Evolutionary conservation across 92 coral and sea anemone species (phyloP), one percentile per base, ranked within the genome.

Genomic region (Parazoanthus swiftii): DNA sequence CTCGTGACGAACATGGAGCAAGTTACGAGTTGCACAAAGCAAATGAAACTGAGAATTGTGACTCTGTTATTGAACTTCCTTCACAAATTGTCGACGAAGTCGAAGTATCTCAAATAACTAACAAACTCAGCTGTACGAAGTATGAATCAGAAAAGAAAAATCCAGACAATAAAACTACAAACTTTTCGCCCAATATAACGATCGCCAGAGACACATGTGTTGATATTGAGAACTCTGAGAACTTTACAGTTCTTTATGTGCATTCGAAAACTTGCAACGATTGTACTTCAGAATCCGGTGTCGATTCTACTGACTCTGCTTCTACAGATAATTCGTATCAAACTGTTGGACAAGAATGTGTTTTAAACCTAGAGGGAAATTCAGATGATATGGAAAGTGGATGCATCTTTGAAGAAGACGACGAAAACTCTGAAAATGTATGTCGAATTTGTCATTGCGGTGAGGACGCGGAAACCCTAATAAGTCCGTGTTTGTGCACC

Each of bases 361-460:
- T 29, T 29, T 37, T 71, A 18, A 46, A 72, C 26, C 21, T 46
- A 23, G 79, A 70, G 2, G 79, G 44, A 70, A 33, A 25, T 29
- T 46, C 87, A 3, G 78, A 46, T 23, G 79, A 29, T 26, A 38
- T 25, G 67, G 87, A 84, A 48, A 48, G 74, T 71, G 79, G 44
- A 70, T n/a, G 10, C 5, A 20, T 71, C n/a, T 71, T 84, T 84
- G 87, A 72, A 2, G 87, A 84, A 3, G 51, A 70, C 63, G 56
- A 35, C 11, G 87, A 71, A 48, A 84, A 48, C 37, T 37, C 20
- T 33, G 87, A 84, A 73, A 48, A 25, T 73, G 94, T 91, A 2
- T 97, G 99, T 82, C 93, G 99, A 33, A 97, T 97, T 33, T 97
- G 99, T 81, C 99, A 97, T 51, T 90, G 99, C 77, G 92, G 90